Conservation (phyloP, 2,113 vertebrate genomes). For the Malaclemys terrapin region DNA sequence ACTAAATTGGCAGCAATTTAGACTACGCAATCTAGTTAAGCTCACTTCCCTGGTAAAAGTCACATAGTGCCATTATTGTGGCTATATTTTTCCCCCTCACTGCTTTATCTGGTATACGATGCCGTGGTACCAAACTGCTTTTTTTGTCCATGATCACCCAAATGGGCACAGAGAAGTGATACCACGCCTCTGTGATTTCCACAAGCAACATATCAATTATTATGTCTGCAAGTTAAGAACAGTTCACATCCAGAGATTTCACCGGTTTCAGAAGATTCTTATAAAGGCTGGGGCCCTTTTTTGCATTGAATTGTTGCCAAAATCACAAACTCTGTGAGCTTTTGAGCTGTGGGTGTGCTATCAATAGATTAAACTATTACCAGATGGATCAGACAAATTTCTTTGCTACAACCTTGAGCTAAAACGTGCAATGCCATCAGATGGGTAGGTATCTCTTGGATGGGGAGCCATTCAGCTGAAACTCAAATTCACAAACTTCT, state of each 20-base stretch:
- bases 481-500: neutral
- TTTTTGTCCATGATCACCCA: neutral
- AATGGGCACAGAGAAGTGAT: neutral
- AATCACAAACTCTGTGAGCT: neutral
- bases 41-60: neutral
- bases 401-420: neutral
- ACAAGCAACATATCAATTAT: neutral
- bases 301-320: neutral
- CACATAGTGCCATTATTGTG: neutral
- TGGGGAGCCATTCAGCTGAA: neutral
- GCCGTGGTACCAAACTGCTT: neutral
- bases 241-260: neutral
- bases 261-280: neutral
- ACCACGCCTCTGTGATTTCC: neutral
- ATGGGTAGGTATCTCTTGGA: accelerated
- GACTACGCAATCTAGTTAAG: neutral
- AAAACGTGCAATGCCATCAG: neutral
- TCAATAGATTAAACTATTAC: neutral
- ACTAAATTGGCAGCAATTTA: neutral
- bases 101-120: neutral
- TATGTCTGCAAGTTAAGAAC: neutral
- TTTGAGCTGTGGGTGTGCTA: neutral
- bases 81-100: neutral
- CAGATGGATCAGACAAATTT: neutral
- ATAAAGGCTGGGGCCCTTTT: neutral